phyloP scores from a whole-genome alignment of 2,797 vertebrate species.

The Acipenser oxyrinchus region DNA sequence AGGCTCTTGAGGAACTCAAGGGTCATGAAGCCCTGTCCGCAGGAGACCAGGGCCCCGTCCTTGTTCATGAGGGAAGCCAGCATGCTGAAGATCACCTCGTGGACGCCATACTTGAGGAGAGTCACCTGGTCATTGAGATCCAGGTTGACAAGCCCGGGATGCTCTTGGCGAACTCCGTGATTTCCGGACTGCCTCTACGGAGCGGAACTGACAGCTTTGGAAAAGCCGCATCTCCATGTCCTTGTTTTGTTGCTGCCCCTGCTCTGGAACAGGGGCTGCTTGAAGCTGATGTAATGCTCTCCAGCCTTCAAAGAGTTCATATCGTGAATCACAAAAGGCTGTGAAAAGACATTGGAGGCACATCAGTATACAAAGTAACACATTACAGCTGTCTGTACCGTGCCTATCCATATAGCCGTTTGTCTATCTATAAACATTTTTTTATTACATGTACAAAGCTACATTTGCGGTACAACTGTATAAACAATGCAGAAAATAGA shows the following conservation, averaged over 20 bases:
- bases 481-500: conserved; percentile 16
- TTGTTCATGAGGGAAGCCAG: conserved; percentile 97
- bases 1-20: conserved; percentile 95
- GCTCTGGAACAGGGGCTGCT: conserved; percentile 65
- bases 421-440: no score
- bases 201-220: conserved; percentile 88
- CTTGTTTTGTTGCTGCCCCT: conserved; percentile 57
- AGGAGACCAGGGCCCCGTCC: conserved; percentile 88
- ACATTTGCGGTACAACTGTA: no score
- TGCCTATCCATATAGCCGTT: no score
- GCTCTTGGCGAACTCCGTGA: conserved; percentile 94
- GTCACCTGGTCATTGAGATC: conserved; percentile 96
- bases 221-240: conserved; percentile 93
- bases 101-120: conserved; percentile 90
- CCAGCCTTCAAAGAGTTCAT: conserved; percentile 94
- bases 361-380: no score
- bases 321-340: conserved; percentile 97
- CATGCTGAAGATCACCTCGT: conserved; percentile 93
- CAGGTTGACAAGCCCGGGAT: conserved; percentile 88
- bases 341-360: conserved; percentile 12
- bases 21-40: conserved; percentile 97
- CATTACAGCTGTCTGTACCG: no score
- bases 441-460: no score
- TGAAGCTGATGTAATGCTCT: conserved; percentile 85
- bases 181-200: conserved; percentile 91